Evolutionary conservation across 2,888 invertebrate genomes (phyloP).

Genomic region (Papilio protenor): DNA sequence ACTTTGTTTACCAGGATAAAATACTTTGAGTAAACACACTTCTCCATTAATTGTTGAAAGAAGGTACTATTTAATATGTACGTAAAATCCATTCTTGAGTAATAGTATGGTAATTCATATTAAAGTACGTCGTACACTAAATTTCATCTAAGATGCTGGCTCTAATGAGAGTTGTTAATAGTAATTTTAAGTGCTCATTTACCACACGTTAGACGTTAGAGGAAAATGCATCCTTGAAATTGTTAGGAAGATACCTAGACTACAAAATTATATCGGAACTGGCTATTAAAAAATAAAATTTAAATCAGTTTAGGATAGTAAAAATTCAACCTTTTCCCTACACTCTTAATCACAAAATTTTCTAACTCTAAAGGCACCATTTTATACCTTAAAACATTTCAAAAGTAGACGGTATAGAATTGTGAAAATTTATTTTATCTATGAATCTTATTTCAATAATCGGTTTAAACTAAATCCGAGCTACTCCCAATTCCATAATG

Average conservation of each 20-base stretch:
- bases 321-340: too few species aligned
- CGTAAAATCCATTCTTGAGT: not conserved
- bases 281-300: too few species aligned
- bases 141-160: not conserved
- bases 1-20: too few species aligned
- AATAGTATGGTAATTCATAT: not conserved
- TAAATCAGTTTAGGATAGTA: too few species aligned
- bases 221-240: not conserved
- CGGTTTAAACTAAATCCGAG: constrained; percentile 20
- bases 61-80: not conserved
- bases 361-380: not conserved
- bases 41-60: too few species aligned
- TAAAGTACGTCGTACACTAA: not conserved
- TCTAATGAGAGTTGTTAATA: constrained; percentile 4
- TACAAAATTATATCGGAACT: not conserved
- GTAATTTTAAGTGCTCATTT: constrained; percentile 12
- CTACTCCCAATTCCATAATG: constrained; percentile 10
- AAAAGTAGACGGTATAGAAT: not conserved
- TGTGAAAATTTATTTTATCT: not conserved
- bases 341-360: too few species aligned
- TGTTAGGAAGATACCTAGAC: not conserved
- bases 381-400: not conserved
- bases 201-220: constrained; percentile 4
- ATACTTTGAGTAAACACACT: not conserved
- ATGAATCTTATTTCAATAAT: constrained; percentile 2